A percentile compares a stretch with the other conserved stretches of the same genome.
phyloP scores from a whole-genome alignment of 2,888 invertebrate species.

The Anticlea derivata region DNA sequence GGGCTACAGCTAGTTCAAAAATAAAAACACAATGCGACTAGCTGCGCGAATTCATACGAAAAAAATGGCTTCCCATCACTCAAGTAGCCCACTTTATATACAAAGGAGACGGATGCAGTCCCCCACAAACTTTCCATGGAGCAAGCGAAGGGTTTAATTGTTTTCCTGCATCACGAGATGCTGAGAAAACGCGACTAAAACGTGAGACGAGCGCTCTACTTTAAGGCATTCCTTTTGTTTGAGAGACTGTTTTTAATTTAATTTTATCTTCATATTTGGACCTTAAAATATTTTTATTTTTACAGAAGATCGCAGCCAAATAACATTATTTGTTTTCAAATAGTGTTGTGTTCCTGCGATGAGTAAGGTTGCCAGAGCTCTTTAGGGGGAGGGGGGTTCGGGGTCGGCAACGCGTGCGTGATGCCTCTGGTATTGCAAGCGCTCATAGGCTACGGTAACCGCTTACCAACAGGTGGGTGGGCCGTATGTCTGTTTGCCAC shows the following conservation, averaged over 20 bases:
- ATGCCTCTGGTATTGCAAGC: no score
- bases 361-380: no score
- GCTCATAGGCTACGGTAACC: no score
- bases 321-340: no score
- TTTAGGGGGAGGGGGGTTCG: no score
- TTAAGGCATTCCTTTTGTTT: constrained; percentile 58
- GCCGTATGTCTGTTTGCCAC: no score
- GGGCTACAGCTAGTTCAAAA: no score
- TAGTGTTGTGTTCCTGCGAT: no score
- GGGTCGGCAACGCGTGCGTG: no score
- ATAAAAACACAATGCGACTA: not conserved
- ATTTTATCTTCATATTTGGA: constrained; percentile 16
- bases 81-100: constrained; percentile 48
- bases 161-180: constrained; percentile 66
- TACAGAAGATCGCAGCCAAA: no score
- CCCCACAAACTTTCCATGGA: constrained; percentile 65
- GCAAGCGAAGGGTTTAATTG: constrained; percentile 79
- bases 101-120: constrained; percentile 69
- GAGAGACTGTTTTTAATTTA: constrained; percentile 71
- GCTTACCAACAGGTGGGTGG: no score
- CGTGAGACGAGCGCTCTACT: constrained; percentile 44
- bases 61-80: constrained; percentile 40
- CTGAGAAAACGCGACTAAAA: constrained; percentile 67
- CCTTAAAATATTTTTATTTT: no score
- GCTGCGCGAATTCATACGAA: not conserved